Conservation (phyloP, 2,888 invertebrate genomes). For the Nymphalis c-album region DNA sequence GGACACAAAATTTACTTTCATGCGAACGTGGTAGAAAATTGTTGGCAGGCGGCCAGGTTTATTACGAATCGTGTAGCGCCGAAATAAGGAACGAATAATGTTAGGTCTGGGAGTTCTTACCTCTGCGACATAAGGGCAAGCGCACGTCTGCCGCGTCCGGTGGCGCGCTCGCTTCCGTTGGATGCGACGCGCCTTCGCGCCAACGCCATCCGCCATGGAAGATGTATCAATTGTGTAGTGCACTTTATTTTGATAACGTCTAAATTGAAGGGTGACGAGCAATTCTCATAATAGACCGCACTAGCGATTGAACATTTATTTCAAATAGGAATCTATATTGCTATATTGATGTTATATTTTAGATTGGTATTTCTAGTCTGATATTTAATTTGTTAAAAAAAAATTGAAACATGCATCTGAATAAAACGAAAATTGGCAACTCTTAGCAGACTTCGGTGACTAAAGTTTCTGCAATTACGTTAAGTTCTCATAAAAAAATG, state of each 20-base stretch:
- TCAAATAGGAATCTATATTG: no score
- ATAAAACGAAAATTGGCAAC: no score
- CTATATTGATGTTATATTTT: no score
- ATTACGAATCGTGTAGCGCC: constrained; percentile 40
- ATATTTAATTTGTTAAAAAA: no score
- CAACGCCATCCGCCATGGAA: constrained; percentile 41
- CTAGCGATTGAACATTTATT: neutral
- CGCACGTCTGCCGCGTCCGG: constrained; percentile 46
- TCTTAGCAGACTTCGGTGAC: no score
- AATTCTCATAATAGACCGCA: neutral
- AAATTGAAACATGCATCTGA: no score
- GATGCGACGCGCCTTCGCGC: constrained; percentile 50
- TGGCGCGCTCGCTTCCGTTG: constrained; percentile 46
- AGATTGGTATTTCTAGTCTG: no score
- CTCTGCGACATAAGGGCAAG: constrained; percentile 44
- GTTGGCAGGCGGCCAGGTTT: constrained; percentile 41
- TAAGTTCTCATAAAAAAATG: no score
- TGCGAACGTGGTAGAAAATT: constrained; percentile 38
- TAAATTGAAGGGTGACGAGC: neutral
- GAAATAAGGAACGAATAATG: constrained; percentile 33
- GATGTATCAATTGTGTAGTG: constrained; percentile 20
- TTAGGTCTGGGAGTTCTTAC: constrained; percentile 38
- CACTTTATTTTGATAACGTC: constrained; percentile 21
- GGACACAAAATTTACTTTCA: constrained; percentile 42
- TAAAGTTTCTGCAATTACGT: no score